Conservation (phyloP, 2,888 invertebrate genomes). For the Leucophora obtusa region DNA sequence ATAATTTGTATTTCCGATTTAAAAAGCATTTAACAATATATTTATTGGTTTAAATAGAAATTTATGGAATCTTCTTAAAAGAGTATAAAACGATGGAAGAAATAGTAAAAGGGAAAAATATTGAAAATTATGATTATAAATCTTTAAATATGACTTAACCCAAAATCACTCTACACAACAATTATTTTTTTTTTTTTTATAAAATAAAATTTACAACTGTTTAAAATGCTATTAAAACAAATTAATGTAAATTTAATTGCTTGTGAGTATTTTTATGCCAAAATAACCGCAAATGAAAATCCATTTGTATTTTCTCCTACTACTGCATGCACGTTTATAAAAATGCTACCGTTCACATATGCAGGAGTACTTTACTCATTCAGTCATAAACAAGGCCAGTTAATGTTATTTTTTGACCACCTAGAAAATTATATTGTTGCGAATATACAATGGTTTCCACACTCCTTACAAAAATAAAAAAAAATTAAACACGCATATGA, state of each 20-base stretch:
- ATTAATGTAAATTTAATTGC: slow-evolving; percentile 66
- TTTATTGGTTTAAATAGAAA: slow-evolving; percentile 62
- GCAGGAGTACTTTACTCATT: slow-evolving; percentile 14
- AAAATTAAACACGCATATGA: neutral
- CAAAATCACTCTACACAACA: slow-evolving; percentile 14
- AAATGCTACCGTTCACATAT: neutral
- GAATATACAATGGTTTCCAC: slow-evolving; percentile 49
- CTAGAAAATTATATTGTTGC: slow-evolving; percentile 54
- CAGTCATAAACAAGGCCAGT: slow-evolving; percentile 58
- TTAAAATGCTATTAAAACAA: slow-evolving; percentile 64
- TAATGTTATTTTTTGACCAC: slow-evolving; percentile 54
- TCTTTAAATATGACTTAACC: slow-evolving; percentile 1
- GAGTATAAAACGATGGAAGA: neutral
- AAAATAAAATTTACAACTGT: slow-evolving; percentile 55
- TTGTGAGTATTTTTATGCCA: slow-evolving; percentile 64
- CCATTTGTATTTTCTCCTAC: slow-evolving; percentile 50
- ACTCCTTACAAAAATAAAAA: slow-evolving; percentile 18
- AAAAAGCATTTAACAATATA: slow-evolving; percentile 61
- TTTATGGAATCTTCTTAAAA: slow-evolving; percentile 55
- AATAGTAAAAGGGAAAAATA: neutral
- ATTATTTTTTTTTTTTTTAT: slow-evolving; percentile 32
- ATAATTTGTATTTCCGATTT: slow-evolving; percentile 61
- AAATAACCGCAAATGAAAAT: slow-evolving; percentile 64
- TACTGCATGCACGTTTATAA: neutral
- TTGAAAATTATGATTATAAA: slow-evolving; percentile 26